Evolutionary conservation across 2,797 vertebrate species (phyloP), one percentile per base, ranked within the genome.

Genomic region (Onychomys arenicola): DNA sequence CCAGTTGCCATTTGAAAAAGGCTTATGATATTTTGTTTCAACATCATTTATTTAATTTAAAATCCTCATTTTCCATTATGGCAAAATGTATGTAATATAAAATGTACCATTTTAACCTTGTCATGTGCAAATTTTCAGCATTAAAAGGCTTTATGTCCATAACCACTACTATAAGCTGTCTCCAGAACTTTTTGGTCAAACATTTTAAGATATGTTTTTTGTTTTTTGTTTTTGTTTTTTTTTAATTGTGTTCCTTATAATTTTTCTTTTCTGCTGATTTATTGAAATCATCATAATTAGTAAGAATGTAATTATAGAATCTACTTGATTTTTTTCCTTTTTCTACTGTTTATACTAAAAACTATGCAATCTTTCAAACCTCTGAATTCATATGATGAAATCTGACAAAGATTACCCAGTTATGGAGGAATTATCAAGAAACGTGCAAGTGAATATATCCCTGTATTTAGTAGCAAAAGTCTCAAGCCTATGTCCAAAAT

Each of bases 141-240:
- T 12, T 59, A 55, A 49, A 27, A 10, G 4, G 0, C 1, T 65
- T 76, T 13, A 21, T 6, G 6, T 8, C 46, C 9, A 2, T 25
- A 73, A 21, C 1, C 7, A 55, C 55, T 23, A 29, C 32, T 4
- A n/a, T 3, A 17, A 5, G 52, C 2, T 25, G 19, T 43, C 43
- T 81, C 29, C 6, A 1, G 57, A 67, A 78, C 1, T 46, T 76
- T 84, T 77, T 90, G 0, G 27, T 69, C 2, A 46, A 32, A 32
- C 43, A 19, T 87, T 76, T 78, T 78, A 3, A n/a, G 46, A 19
- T 67, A 37, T 14, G 21, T 19, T 59, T 52, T 13, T 14, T 52
- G 13, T 52, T 14, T 52, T 52, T 52, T 52, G 14, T 14, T 52
- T 52, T 52, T 14, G 13, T 52, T 52, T n/a, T 52, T 52, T 14